Evolutionary conservation across 1,140 invertebrate species (phyloP).

Genomic region (Whitmania pigra): DNA sequence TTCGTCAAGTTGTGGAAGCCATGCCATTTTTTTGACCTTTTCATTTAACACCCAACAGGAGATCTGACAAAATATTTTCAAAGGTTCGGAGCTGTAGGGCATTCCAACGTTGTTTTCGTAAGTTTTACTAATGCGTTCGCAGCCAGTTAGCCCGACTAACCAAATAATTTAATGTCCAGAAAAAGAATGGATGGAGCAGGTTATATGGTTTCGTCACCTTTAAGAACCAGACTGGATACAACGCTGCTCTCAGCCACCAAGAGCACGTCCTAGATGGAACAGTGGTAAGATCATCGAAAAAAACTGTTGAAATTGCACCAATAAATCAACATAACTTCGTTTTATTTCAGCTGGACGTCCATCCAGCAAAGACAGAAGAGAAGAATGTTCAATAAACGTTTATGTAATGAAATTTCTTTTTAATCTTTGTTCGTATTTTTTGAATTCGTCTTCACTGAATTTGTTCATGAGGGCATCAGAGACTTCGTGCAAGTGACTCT

Average conservation of each 20-base stretch:
- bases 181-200: not conserved
- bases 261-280: not conserved
- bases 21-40: not conserved
- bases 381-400: too few relatives aligned
- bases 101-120: not conserved
- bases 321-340: too few relatives aligned
- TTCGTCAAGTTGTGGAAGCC: not conserved
- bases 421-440: too few relatives aligned
- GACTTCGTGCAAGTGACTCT: not conserved
- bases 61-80: not conserved
- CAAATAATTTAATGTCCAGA: not conserved
- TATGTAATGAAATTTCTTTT: too few relatives aligned
- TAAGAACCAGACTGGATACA: not conserved
- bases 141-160: not conserved
- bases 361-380: too few relatives aligned
- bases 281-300: not conserved
- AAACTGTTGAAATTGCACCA: not conserved
- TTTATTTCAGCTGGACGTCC: too few relatives aligned
- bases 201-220: slow-evolving; percentile 15
- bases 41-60: not conserved
- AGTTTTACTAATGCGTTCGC: not conserved
- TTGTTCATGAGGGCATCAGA: not conserved
- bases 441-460: not conserved
- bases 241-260: slow-evolving; percentile 9
- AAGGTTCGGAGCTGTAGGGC: not conserved